Percentiles rank a stretch among this genome's conserved stretches.
phyloP scores from a whole-genome alignment of 2,888 invertebrate species.

The Caenorhabditis japonica region DNA sequence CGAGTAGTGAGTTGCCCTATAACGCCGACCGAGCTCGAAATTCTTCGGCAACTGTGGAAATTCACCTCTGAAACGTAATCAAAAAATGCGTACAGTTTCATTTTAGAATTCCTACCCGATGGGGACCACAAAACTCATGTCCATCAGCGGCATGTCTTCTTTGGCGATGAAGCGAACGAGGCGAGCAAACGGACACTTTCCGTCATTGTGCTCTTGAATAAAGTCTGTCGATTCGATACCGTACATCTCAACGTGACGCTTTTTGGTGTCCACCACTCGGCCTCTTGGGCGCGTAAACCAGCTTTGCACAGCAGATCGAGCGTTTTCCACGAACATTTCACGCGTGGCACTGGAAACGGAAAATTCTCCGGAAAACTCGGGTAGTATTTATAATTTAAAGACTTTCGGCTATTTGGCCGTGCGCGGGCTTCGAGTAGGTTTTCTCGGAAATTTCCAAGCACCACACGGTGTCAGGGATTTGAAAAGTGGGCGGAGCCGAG shows the following conservation, averaged over 20 bases:
- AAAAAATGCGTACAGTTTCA: background rate
- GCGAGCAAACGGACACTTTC: background rate
- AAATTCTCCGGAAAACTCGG: background rate
- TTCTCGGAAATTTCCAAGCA: too few relatives aligned
- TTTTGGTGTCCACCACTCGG: conserved; percentile 11
- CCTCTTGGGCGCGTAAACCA: conserved; percentile 11
- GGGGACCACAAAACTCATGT: conserved; percentile 18
- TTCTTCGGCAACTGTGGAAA: conserved; percentile 14
- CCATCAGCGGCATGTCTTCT: background rate
- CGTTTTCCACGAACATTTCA: conserved; percentile 10
- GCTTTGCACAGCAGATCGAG: background rate
- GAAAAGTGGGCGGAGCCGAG: too few relatives aligned
- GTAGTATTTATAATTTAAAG: background rate
- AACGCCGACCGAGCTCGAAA: conserved; percentile 17
- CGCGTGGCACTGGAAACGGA: conserved; percentile 6
- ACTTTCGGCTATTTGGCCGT: too few relatives aligned
- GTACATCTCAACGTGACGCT: background rate
- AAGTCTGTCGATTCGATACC: conserved; percentile 7
- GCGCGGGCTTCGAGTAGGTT: too few relatives aligned
- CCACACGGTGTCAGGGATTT: too few relatives aligned
- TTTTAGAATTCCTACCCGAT: conserved; percentile 4
- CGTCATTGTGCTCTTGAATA: background rate
- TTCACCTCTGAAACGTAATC: conserved; percentile 14
- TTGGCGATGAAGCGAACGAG: conserved; percentile 12
- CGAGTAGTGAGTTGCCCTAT: conserved; percentile 4